Base-by-base conservation (phyloP, 2,888 invertebrate genomes). In the Acronicta alni region DNA sequence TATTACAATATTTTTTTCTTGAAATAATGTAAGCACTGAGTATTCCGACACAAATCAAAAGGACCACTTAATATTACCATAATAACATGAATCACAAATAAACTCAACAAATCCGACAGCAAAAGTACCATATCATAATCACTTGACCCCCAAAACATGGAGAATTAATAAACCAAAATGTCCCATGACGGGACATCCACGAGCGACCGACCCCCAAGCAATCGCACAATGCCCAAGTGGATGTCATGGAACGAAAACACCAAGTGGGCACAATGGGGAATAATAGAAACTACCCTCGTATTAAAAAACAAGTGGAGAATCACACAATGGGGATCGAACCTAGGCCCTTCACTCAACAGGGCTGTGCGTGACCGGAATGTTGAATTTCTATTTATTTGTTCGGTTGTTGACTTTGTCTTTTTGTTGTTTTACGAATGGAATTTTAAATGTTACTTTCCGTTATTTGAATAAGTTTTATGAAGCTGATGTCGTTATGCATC, bases 281-380 rank as follows among this genome's bases (percentile, higher is more conserved):
- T 92, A 93, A 92, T 91, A 88, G 89, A 91, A 93, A 90, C 91
- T 89, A 90, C 92, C 93, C 92, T 86, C 88, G 84, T 86, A 90
- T 92, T 91, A 89, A 91, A 92, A 91, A 91, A 92, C 92, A 93
- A 93, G 92, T 92, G 91, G 91, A 89, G 83, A 82, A 79, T 77
- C 69, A 80, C 84, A 92, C 92, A 93, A 92, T 93, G 79, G 90
- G 89, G 84, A 87, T 89, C 89, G 91, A 89, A 89, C 86, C 81
- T 78, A 76, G 90, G 81, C 87, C 89, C 91, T 86, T 72, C 87
- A 89, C 89, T 89, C 84, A 76, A 84, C 81, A 92, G 93, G 93
- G 93, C 49, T 93, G 92, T 76, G 79, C 90, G 89, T 90, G 92
- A 88, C 79, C 67, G 55, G 92, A 90, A 92, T 92, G 82, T 81